phyloP scores from a whole-genome alignment of 1,140 invertebrate species.

The Venturia canescens region DNA sequence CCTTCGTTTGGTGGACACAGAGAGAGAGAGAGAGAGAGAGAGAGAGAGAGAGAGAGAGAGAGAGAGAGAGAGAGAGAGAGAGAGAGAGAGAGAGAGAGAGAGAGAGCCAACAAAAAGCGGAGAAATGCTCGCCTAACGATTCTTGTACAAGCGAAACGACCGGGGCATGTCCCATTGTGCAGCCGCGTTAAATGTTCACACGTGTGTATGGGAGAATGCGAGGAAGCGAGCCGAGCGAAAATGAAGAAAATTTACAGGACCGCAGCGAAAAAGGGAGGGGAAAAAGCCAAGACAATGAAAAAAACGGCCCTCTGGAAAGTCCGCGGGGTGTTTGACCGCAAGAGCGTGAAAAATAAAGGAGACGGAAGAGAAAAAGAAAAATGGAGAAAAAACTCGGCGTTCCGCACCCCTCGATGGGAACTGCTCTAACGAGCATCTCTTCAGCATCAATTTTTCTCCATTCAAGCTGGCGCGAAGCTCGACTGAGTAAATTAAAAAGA shows the following conservation, averaged over 20 bases:
- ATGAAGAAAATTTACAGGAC: background rate
- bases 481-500: background rate
- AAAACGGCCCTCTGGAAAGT: conserved; percentile 36
- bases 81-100: background rate
- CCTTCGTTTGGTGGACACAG: no score
- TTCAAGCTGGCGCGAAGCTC: conserved; percentile 12
- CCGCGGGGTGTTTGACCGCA: background rate
- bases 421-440: conserved; percentile 40
- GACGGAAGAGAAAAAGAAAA: background rate
- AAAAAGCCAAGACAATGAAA: conserved; percentile 7
- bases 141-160: conserved; percentile 41
- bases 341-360: conserved; percentile 7
- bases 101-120: background rate
- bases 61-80: conserved; percentile 27
- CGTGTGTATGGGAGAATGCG: conserved; percentile 58
- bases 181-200: conserved; percentile 61
- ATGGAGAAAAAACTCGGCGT: background rate
- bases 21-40: background rate
- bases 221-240: conserved; percentile 28
- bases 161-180: conserved; percentile 57
- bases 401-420: conserved; percentile 4
- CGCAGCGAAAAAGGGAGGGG: conserved; percentile 30
- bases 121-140: conserved; percentile 47
- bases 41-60: conserved; percentile 49
- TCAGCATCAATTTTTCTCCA: conserved; percentile 42